Evolutionary conservation across 2,797 vertebrate genomes (phyloP), one percentile per base, ranked within the genome.

Genomic region (Parambassis ranga): DNA sequence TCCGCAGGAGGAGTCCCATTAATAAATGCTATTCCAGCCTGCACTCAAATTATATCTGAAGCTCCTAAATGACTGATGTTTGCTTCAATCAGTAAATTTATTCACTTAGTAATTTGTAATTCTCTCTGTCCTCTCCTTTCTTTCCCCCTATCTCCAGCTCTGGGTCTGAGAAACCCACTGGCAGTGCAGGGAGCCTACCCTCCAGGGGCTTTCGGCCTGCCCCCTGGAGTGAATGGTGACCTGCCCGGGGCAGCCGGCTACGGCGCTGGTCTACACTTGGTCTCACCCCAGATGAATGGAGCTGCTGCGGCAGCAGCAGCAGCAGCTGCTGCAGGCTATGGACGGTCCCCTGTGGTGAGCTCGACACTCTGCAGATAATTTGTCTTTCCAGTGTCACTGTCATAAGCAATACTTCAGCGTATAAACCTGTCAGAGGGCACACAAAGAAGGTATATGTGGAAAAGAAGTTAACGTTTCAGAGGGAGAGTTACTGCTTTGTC

Each of bases 141-240:
- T 16, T 16, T n/a, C 37, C 37, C 57, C 37, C 26, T 23, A 16
- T 50, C 16, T 0, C 2, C 88, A 96, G 95, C 94, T 58, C 85
- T 96, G 38, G 91, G 95, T 59, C 86, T 96, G 37, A 93, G 95
- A 63, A 94, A 93, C 65, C 93, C 95, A 0, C 65, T 96, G 71
- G 93, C 94, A 0, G 91, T 94, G 55, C 95, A 96, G 81, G 93
- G 91, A 15, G 89, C 93, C 0, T 96, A 96, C 73, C 94, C 95
- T 0, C 93, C 95, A 0, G 95, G 94, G 0, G 89, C 94, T 4
- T 97, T 96, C 0, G 73, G 94, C 43, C 90, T 96, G 69, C 93
- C 94, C 9, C 87, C 94, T 18, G 90, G 93, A 0, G 94, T 95
- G 42, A 97, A 95, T 0, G 95, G 95, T 3, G 95, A 96, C 48